Base-by-base conservation (phyloP, 2,113 vertebrate species). In the Percina caprodes region DNA sequence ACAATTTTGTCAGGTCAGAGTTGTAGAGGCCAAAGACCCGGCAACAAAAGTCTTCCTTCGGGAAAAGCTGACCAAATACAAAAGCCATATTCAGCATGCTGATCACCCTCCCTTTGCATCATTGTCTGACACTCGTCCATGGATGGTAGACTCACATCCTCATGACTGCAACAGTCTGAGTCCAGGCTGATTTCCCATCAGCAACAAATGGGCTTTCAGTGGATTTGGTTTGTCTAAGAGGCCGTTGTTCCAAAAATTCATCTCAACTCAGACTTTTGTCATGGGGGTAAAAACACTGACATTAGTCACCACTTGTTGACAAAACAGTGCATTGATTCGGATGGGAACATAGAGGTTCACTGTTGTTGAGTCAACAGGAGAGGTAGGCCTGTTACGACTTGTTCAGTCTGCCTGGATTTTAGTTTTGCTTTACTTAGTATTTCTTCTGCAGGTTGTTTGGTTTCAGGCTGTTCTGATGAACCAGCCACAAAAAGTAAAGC, bases 51-150 rank as follows among this genome's bases (percentile, higher is more conserved):
- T 24, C 18, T 55, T 33, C 61, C 77, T 86, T 56, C 77, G 79
- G 72, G 73, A 79, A 85, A 80, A 52, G 23, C 73, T 58, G 58
- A 18, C 30, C 39, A 15, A 61, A 72, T 6, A 92, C 89, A 93
- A 94, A 89, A 80, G 59, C 49, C 54, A 46, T 49, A 89, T 89
- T 93, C 80, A 89, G 61, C 16, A 68, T 24, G 30, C 56, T 70
- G 59, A 69, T 6, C 56, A 54, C 45, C 24, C 55, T 75, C 49
- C 72, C 52, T 61, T 69, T 23, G 5, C 46, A 62, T 80, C 75
- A 82, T 83, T 76, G 71, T 51, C 74, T 35, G 15, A 42, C 16
- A 42, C 59, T 71, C 39, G 5, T 79, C 23, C 39, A 83, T 58
- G 33, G 69, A 70, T 26, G 59, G 66, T 19, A 80, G 60, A 83